Conservation (phyloP, 2,888 invertebrate genomes). For the Unio pictorum region DNA sequence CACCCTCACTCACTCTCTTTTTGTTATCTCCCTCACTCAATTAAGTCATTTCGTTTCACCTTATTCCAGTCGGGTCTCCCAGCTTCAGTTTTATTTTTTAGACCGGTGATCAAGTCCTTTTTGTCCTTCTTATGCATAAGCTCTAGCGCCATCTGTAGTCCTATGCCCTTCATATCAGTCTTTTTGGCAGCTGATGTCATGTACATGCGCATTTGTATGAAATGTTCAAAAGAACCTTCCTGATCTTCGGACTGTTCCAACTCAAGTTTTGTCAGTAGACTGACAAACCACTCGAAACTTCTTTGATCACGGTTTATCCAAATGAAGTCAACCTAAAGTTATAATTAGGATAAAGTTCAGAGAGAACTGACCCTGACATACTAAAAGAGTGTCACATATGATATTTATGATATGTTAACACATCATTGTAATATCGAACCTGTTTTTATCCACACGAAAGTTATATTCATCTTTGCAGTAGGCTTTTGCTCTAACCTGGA, state of each 20-base stretch:
- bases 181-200: slow-evolving; percentile 82
- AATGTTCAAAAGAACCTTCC: slow-evolving; percentile 83
- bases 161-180: too few species aligned
- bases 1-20: too few species aligned
- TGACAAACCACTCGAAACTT: slow-evolving; percentile 97
- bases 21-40: too few species aligned
- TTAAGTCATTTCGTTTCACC: slow-evolving; percentile 23
- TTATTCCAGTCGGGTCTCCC: slow-evolving; percentile 97
- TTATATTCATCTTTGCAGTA: too few species aligned
- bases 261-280: slow-evolving; percentile 90
- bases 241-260: slow-evolving; percentile 83
- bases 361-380: too few species aligned
- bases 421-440: too few species aligned
- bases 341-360: background rate
- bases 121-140: slow-evolving; percentile 88
- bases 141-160: slow-evolving; percentile 75
- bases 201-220: slow-evolving; percentile 93
- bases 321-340: slow-evolving; percentile 90
- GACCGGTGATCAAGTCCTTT: slow-evolving; percentile 90
- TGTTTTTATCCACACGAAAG: too few species aligned
- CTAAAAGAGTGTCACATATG: too few species aligned
- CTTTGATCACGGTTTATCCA: slow-evolving; percentile 97
- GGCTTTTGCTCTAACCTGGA: too few species aligned
- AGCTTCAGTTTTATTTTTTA: slow-evolving; percentile 93
- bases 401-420: too few species aligned